These are phyloP conservation scores for Pelagia noctiluca DNA, from an alignment of 30 jellyfish, hydroid and myxozoan species.

Conservation along the genomic window DNA sequence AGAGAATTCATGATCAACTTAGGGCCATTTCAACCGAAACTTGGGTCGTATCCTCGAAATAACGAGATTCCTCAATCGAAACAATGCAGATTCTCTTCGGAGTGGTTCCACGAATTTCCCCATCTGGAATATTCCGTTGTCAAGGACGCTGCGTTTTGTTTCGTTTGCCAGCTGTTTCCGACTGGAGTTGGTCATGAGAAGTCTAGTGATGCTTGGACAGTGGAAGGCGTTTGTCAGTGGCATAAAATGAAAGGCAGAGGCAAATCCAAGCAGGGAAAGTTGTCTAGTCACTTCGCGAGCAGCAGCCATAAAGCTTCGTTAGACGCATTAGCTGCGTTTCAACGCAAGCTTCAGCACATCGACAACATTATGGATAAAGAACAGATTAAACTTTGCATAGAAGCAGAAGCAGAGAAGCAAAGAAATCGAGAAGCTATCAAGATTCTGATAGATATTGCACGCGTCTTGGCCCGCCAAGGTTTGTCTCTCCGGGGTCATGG, in stretches of 20 bases:
- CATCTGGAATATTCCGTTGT: constrained; percentile 66
- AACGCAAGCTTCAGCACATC: constrained; percentile 14
- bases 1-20: constrained; percentile 42
- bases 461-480: constrained; percentile 37
- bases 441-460: constrained; percentile 6
- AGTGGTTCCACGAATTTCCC: constrained; percentile 67
- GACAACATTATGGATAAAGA: constrained; percentile 17
- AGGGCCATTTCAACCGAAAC: constrained; percentile 65
- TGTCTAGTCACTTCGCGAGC: constrained; percentile 23
- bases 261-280: constrained; percentile 50
- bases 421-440: constrained; percentile 27
- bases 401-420: constrained; percentile 38
- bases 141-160: constrained; percentile 66
- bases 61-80: constrained; percentile 62
- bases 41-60: constrained; percentile 60
- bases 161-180: constrained; percentile 62
- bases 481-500: constrained; percentile 43
- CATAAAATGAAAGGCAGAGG: constrained; percentile 64
- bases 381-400: constrained; percentile 13
- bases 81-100: constrained; percentile 66
- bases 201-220: constrained; percentile 63
- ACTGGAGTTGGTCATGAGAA: constrained; percentile 68
- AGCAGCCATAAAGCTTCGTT: constrained; percentile 33
- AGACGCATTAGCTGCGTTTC: constrained; percentile 32
- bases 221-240: constrained; percentile 71